Percentiles rank a stretch among this genome's conserved stretches.
Conservation (phyloP, 2,113 vertebrate genomes). For the Eidolon helvum region DNA sequence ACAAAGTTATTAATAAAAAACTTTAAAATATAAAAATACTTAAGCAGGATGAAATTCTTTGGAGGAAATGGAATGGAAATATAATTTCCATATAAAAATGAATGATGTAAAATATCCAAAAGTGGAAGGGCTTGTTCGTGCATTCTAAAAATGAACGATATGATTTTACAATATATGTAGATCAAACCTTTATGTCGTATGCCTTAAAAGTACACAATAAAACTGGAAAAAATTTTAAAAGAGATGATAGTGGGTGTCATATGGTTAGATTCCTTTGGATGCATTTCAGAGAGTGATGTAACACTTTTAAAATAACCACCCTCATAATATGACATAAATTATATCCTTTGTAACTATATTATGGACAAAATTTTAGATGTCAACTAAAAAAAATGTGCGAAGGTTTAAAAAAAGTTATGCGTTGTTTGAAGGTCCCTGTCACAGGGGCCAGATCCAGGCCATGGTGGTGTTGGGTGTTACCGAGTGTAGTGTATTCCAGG, state of each 20-base stretch:
- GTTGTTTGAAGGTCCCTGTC: background rate
- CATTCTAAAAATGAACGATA: background rate
- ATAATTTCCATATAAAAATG: background rate
- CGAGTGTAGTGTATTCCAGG: rapidly evolving
- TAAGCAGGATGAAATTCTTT: background rate
- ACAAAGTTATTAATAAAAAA: background rate
- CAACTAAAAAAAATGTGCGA: background rate
- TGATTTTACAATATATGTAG: background rate
- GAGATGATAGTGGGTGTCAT: background rate
- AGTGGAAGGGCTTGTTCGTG: no score
- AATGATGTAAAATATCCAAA: background rate
- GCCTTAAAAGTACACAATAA: background rate
- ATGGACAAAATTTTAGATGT: background rate
- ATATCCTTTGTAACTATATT: background rate
- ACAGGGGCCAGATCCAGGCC: background rate
- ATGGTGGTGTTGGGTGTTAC: rapidly evolving
- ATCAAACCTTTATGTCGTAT: background rate
- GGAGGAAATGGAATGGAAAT: background rate
- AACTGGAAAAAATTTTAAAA: background rate
- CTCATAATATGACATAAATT: background rate
- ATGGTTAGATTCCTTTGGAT: background rate
- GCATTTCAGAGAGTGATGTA: background rate
- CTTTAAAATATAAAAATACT: background rate
- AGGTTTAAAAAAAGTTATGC: background rate
- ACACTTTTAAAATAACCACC: background rate